Evolutionary conservation across 2,113 vertebrate genomes (phyloP), one percentile per base, ranked within the genome.

Genomic region (Eretmochelys imbricata): DNA sequence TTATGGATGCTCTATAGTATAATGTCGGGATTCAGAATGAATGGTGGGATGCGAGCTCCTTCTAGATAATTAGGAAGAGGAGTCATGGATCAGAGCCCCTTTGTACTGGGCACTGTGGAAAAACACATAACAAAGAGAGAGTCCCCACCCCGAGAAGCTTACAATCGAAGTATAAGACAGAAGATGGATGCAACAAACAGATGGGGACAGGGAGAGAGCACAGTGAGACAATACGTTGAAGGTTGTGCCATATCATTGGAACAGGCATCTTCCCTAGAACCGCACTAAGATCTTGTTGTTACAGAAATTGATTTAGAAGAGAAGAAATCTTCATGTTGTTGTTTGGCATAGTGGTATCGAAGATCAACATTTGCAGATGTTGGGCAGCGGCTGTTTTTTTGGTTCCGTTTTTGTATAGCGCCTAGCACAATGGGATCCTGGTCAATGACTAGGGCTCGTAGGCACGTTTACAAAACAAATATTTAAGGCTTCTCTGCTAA

Each of bases 401-500:
- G 42, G 35, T 72, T n/a, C 35, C 38, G n/a, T 22, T 19, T 72
- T 72, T 22, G 65, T 38, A 72, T 19, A n/a, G n/a, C n/a, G 20
- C 10, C 65, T 72, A 72, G 65, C n/a, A 38, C n/a, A n/a, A 10
- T 38, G 16, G 65, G 19, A 20, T 38, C n/a, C 65, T 38, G 65
- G 35, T 38, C 65, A 72, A 38, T 72, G n/a, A 38, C 65, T 38
- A 20, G n/a, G 65, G 65, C n/a, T 91, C 84, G 49, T 84, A 92
- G 90, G 76, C 49, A 35, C 57, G 51, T 7, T 62, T 94, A 85
- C 82, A 94, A 89, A 94, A 53, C 93, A 1, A 42, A 80, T 48
- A 81, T 42, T 91, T 94, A 94, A 54, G n/a, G 82, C 95, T 25
- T 82, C 82, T 80, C 54, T 91, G 11, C 72, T 80, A 27, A 25